These are phyloP conservation scores for Cranoglanis bouderius DNA, from an alignment of 2,113 vertebrate genomes.

Conservation along the genomic window DNA sequence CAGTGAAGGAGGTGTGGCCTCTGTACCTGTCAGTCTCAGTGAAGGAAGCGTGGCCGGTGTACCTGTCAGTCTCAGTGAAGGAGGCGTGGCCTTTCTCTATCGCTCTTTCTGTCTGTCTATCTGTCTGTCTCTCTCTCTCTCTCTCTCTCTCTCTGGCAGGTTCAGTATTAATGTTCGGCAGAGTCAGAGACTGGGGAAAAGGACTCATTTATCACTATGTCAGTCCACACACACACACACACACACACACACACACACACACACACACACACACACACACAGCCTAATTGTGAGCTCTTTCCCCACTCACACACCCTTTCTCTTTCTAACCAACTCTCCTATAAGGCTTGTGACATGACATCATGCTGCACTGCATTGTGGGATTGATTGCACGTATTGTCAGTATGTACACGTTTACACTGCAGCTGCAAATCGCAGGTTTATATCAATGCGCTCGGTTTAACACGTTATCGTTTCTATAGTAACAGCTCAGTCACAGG, in stretches of 20 bases:
- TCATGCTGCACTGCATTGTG: neutral
- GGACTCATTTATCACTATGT: slow-evolving; percentile 52
- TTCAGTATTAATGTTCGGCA: slow-evolving; percentile 37
- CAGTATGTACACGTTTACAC: neutral
- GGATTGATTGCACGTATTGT: neutral
- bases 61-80: too few relatives aligned
- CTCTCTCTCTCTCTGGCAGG: slow-evolving; percentile 6
- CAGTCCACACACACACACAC: slow-evolving; percentile 42
- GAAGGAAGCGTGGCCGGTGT: too few relatives aligned
- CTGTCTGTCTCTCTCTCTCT: neutral
- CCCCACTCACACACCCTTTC: neutral
- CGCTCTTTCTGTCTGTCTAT: neutral
- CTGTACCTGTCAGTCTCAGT: too few relatives aligned
- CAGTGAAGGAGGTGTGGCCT: too few relatives aligned
- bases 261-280: slow-evolving; percentile 35
- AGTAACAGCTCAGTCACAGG: neutral
- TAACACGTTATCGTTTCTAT: neutral
- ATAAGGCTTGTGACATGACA: neutral
- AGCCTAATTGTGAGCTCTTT: neutral
- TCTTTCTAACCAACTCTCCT: neutral
- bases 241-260: slow-evolving; percentile 41
- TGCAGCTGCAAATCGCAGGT: neutral
- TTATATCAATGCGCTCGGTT: neutral
- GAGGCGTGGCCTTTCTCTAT: neutral
- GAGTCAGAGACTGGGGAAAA: slow-evolving; percentile 21